phyloP scores from a whole-genome alignment of 2,888 invertebrate species.

The Noctua janthe region DNA sequence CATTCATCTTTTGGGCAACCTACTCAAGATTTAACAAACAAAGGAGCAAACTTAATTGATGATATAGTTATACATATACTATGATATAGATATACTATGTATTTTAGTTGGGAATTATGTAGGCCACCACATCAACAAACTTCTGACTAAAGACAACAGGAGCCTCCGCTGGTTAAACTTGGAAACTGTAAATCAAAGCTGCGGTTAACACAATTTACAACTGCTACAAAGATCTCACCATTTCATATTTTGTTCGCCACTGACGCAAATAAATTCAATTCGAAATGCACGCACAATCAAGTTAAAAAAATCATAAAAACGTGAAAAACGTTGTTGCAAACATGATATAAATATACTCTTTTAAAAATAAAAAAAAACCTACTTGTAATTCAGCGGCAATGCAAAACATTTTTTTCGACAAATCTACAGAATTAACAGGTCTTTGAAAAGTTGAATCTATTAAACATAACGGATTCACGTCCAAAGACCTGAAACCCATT shows the following conservation, averaged over 20 bases:
- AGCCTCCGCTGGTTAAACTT: constrained; percentile 54
- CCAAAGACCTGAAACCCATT: constrained; percentile 55
- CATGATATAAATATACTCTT: constrained; percentile 47
- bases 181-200: constrained; percentile 57
- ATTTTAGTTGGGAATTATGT: constrained; percentile 56
- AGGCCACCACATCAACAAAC: constrained; percentile 57
- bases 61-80: constrained; percentile 24
- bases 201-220: constrained; percentile 56
- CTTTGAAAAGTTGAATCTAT: constrained; percentile 51
- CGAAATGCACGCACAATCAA: constrained; percentile 18
- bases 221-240: constrained; percentile 41
- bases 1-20: background rate
- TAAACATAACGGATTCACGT: constrained; percentile 59
- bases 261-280: constrained; percentile 34
- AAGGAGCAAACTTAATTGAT: constrained; percentile 38
- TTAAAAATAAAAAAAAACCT: constrained; percentile 31
- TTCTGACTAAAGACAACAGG: constrained; percentile 56
- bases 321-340: constrained; percentile 36
- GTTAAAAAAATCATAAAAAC: constrained; percentile 35
- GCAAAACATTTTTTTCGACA: constrained; percentile 42
- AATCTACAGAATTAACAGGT: constrained; percentile 54
- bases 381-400: constrained; percentile 36
- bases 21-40: constrained; percentile 29
- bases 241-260: constrained; percentile 37
- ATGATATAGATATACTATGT: constrained; percentile 13